Conservation (phyloP, 2,797 vertebrate species). For the Eupleurogrammus muticus region DNA sequence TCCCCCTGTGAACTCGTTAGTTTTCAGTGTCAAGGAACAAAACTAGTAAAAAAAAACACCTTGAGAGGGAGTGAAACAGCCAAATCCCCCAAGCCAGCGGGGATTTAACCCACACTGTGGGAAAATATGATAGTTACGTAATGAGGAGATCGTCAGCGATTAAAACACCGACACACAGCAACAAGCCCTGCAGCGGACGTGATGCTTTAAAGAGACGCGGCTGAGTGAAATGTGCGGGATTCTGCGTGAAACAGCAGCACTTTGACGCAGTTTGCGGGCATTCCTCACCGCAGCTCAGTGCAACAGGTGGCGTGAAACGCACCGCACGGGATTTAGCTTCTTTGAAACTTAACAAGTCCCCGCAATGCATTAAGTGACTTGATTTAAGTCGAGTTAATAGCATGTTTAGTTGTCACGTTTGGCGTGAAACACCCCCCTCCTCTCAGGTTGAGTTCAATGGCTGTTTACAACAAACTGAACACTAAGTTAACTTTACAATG, state of each 20-base stretch:
- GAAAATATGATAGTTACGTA: constrained; percentile 61
- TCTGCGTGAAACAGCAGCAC: background rate
- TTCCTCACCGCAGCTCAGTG: constrained; percentile 39
- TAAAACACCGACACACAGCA: constrained; percentile 14
- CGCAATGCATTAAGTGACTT: background rate
- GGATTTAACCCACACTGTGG: constrained; percentile 46
- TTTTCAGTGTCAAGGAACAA: constrained; percentile 14
- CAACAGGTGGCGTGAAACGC: constrained; percentile 73
- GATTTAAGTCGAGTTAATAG: fast-evolving
- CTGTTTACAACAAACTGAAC: constrained; percentile 9
- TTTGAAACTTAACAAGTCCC: background rate
- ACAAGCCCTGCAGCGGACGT: background rate
- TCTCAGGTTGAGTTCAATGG: constrained; percentile 15
- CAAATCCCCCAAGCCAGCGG: background rate
- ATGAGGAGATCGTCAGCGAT: constrained; percentile 28
- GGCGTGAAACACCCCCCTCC: background rate
- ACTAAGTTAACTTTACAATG: constrained; percentile 9
- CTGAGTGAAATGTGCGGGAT: too few relatives aligned
- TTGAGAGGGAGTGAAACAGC: background rate
- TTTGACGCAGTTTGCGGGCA: constrained; percentile 38
- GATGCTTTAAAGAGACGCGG: too few relatives aligned
- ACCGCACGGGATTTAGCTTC: background rate
- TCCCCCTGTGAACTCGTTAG: constrained; percentile 31
- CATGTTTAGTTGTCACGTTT: background rate
- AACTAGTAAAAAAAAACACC: constrained; percentile 2